Conservation (phyloP, 53 echinoderm and acorn worm species). For the Stichopus horrens region DNA sequence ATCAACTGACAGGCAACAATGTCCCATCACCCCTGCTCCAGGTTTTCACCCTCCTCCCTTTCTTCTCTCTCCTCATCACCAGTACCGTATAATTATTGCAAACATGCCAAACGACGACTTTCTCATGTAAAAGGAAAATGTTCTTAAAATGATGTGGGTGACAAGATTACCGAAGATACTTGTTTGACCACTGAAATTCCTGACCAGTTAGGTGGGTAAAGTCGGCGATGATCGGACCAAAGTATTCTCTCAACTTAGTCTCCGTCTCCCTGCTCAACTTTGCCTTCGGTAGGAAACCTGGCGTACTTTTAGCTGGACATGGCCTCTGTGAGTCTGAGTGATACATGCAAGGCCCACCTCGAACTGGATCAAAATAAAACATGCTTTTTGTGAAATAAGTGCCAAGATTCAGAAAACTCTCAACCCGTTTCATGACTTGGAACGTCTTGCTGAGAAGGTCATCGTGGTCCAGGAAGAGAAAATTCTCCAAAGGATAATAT, state of each 20-base stretch:
- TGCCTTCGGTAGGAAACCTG: slow-evolving; percentile 82
- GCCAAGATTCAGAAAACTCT: slow-evolving; percentile 67
- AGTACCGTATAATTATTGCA: too few relatives aligned
- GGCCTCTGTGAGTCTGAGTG: slow-evolving; percentile 31
- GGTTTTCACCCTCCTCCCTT: too few relatives aligned
- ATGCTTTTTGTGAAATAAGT: slow-evolving; percentile 59
- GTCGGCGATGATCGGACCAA: slow-evolving; percentile 70
- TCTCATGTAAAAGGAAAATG: too few relatives aligned
- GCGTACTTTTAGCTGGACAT: slow-evolving; percentile 80
- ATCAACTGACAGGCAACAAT: too few relatives aligned
- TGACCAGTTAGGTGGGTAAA: slow-evolving; percentile 61
- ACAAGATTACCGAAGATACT: background rate
- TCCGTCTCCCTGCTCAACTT: slow-evolving; percentile 53
- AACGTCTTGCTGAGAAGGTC: slow-evolving; percentile 54
- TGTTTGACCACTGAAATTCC: slow-evolving; percentile 68
- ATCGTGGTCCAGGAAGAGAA: slow-evolving; percentile 73
- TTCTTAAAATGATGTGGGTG: too few relatives aligned
- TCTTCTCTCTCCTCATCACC: too few relatives aligned
- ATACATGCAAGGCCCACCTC: slow-evolving; percentile 55
- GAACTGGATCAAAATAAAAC: slow-evolving; percentile 56
- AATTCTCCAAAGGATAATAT: slow-evolving; percentile 62
- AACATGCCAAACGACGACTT: too few relatives aligned
- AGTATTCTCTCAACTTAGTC: slow-evolving; percentile 75
- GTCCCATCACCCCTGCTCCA: too few relatives aligned
- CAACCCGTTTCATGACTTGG: slow-evolving; percentile 59